Evolutionary conservation across 2,797 vertebrate species (phyloP).

Genomic region (Lacerta bilineata): DNA sequence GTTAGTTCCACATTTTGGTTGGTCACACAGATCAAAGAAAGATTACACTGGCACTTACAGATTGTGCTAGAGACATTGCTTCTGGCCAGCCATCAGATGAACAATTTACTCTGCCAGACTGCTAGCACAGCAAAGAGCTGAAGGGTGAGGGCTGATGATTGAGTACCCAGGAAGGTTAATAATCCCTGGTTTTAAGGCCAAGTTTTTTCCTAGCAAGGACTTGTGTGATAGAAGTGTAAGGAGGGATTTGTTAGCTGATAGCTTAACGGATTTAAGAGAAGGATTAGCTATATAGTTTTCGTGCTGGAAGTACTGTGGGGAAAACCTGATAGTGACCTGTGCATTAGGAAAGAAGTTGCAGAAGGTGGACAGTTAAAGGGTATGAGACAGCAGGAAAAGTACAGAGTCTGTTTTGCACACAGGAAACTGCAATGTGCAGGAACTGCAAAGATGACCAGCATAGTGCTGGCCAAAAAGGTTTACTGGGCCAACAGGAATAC

Average conservation of each 20-base stretch:
- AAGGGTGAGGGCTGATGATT: background rate
- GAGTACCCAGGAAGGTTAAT: constrained; percentile 43
- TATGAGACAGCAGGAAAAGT: rapidly evolving
- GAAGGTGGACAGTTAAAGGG: constrained; percentile 40
- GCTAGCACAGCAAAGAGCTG: background rate
- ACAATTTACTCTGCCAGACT: background rate
- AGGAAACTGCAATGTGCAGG: background rate
- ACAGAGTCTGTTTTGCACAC: background rate
- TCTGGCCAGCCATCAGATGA: background rate
- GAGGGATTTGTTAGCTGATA: constrained; percentile 68
- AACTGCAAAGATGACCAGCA: background rate
- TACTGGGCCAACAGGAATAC: background rate
- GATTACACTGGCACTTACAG: background rate
- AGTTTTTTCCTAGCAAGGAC: background rate
- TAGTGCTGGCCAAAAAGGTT: background rate
- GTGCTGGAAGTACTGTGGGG: constrained; percentile 54
- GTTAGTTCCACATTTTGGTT: background rate
- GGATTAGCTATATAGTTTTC: constrained; percentile 70
- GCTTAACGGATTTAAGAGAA: constrained; percentile 75
- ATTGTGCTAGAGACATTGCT: background rate
- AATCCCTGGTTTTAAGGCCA: constrained; percentile 40
- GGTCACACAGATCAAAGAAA: background rate
- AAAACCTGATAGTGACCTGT: constrained; percentile 46
- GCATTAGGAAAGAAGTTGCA: constrained; percentile 43
- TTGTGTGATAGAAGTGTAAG: constrained; percentile 67